Conservation (phyloP, 2,888 invertebrate genomes). For the Hypena proboscidalis region DNA sequence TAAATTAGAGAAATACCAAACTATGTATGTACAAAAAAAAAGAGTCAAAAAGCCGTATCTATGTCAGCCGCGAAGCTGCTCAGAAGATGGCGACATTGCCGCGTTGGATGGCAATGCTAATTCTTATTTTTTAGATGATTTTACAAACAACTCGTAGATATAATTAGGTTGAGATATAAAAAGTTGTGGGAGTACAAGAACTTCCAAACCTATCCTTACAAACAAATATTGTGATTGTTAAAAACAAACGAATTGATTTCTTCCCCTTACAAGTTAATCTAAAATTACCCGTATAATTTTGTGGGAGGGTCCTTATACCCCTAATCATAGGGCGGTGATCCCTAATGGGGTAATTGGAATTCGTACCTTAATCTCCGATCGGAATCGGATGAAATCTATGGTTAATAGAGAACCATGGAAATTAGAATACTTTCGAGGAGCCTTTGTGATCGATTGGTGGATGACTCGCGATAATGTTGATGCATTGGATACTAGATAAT, state of each 20-base stretch:
- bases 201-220: no score
- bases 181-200: no score
- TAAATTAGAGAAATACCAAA: no score
- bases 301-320: constrained; percentile 29
- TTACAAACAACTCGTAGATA: no score
- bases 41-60: no score
- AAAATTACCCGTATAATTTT: constrained; percentile 32
- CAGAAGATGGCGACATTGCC: no score
- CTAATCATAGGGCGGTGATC: constrained; percentile 45
- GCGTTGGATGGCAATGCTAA: no score
- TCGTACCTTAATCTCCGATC: constrained; percentile 29
- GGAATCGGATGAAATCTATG: constrained; percentile 29
- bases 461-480: not conserved
- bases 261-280: constrained; percentile 20
- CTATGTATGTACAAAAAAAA: no score
- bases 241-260: constrained; percentile 37
- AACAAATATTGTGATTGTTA: constrained; percentile 8
- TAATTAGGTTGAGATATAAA: no score
- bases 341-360: constrained; percentile 36
- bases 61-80: no score
- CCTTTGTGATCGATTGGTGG: constrained; percentile 20
- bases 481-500: constrained; percentile 13
- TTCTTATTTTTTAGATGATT: no score
- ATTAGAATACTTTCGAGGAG: constrained; percentile 31
- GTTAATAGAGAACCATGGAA: constrained; percentile 28